These are phyloP conservation scores for Oceanodroma leucorhoa DNA, from an alignment of 2,797 vertebrate species.

Conservation along the genomic window DNA sequence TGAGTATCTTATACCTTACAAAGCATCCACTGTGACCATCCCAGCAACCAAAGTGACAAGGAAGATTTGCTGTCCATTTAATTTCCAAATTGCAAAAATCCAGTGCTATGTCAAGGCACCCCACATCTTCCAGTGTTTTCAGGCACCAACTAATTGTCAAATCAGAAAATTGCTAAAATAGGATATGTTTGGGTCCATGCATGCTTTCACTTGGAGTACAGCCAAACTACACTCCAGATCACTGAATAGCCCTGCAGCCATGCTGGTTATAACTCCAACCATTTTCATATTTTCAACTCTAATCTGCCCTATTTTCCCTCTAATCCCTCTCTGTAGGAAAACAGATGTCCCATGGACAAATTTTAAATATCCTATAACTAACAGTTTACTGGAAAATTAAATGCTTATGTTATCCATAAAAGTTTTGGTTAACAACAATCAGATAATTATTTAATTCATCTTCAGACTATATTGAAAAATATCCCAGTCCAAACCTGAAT, in stretches of 20 bases:
- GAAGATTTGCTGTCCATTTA: not conserved
- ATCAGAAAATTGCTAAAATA: not conserved
- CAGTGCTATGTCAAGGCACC: not conserved
- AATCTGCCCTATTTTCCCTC: not conserved
- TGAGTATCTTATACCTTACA: not conserved
- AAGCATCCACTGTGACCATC: not conserved
- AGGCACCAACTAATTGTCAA: not conserved
- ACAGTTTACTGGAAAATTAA: not conserved
- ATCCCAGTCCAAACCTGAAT: not conserved
- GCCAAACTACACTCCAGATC: not conserved
- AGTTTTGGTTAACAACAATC: not conserved
- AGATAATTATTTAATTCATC: not conserved
- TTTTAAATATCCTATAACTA: not conserved
- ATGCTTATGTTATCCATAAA: not conserved
- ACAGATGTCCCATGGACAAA: not conserved
- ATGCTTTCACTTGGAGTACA: not conserved
- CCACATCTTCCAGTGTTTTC: not conserved
- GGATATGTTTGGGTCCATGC: rapidly evolving
- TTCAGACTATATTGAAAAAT: not conserved
- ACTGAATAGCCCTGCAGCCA: not conserved
- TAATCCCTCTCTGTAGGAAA: not conserved
- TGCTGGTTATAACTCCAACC: not conserved
- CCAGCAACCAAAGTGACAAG: not conserved
- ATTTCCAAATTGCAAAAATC: not conserved
- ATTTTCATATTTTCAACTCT: not conserved